Base-by-base conservation (phyloP, 2,113 vertebrate genomes). In the Glaucidium brasilianum region DNA sequence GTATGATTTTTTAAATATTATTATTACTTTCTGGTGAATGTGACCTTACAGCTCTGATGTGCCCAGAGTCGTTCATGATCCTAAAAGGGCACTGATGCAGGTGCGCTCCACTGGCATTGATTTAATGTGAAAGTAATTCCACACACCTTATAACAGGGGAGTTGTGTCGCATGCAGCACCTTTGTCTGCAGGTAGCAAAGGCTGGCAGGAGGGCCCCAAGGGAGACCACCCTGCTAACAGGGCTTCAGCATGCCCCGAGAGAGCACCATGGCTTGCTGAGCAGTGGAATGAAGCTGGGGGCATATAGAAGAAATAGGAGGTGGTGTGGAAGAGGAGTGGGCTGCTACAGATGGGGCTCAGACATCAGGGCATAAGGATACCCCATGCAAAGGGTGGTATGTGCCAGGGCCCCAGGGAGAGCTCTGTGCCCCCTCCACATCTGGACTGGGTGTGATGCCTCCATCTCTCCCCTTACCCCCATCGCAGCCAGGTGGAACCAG, bases 401-500 rank as follows among this genome's bases (percentile, higher is more conserved):
- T 45, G 50, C 59, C n/a, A 20, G 27, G 34, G 8, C 7, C 10
- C 7, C 11, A 63, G 22, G 73, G 64, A 74, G 32, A 71, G 47
- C 50, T 53, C 56, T 55, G 21, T 73, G 34, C 41, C 26, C 37
- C 20, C 22, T 69, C 47, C 7, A 1, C 12, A 7, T 34, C n/a
- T 52, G 6, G 1, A 16, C 27, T 12, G 4, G 22, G 4, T 41
- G 71, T 7, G 8, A 64, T 47, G 58, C 45, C 20, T 82, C 53
- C 22, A 6, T 64, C 43, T 37, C 35, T 63, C 11, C 47, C 23
- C 10, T 43, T 67, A 47, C 2, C 6, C 18, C 15, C 32, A 9
- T 17, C 0, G 0, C 0, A 67, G n/a, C 50, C 53, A 30, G 7
- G 11, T 0, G 1, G 69, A 30, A 62, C 0, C 1, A 83, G n/a